These are phyloP conservation scores for Sarcophaga subvicina DNA, from an alignment of 2,888 invertebrate genomes.

Conservation along the genomic window DNA sequence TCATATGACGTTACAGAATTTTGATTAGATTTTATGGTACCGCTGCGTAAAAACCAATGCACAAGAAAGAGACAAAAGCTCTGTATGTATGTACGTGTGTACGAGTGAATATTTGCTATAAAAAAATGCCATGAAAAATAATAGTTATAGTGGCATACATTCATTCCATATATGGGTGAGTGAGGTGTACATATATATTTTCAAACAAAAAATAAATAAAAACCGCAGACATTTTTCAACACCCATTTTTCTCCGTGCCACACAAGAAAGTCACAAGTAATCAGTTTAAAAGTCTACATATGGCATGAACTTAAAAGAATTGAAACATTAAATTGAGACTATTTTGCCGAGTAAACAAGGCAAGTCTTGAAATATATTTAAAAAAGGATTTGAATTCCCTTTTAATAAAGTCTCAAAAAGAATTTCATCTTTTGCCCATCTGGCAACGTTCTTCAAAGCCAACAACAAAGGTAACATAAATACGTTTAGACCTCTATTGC, in stretches of 20 bases:
- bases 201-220: slow-evolving; percentile 5
- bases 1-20: slow-evolving; percentile 66
- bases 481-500: background rate
- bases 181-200: background rate
- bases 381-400: no score
- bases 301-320: slow-evolving; percentile 3
- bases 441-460: no score
- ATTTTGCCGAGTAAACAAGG: no score
- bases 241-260: slow-evolving; percentile 38
- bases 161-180: background rate
- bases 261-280: slow-evolving; percentile 38
- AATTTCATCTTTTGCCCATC: background rate
- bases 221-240: slow-evolving; percentile 56
- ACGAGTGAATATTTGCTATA: background rate
- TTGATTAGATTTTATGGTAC: slow-evolving; percentile 67
- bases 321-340: background rate
- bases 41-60: slow-evolving; percentile 27
- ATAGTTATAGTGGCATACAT: slow-evolving; percentile 30
- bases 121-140: slow-evolving; percentile 31
- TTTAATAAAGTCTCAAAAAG: no score
- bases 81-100: background rate
- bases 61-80: slow-evolving; percentile 30
- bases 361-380: no score
- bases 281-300: slow-evolving; percentile 13
- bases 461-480: background rate